phyloP scores from a whole-genome alignment of 2,113 vertebrate species.

The Cathartes aura region DNA sequence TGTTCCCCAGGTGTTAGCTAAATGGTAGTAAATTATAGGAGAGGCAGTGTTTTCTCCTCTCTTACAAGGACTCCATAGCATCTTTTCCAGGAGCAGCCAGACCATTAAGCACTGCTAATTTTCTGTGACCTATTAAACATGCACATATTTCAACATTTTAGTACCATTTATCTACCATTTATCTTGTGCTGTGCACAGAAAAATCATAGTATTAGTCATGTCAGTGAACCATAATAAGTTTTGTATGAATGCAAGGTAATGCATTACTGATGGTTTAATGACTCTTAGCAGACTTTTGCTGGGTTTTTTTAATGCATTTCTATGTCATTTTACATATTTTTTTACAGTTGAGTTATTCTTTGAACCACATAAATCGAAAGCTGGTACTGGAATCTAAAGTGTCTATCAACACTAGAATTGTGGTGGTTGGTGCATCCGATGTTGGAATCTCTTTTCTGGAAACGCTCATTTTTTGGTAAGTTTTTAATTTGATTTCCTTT shows the following conservation, averaged over 20 bases:
- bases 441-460: constrained; percentile 91
- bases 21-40: neutral
- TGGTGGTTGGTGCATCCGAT: constrained; percentile 92
- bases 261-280: neutral
- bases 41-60: neutral
- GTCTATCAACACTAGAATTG: constrained; percentile 85
- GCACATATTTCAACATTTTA: neutral
- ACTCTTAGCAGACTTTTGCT: neutral
- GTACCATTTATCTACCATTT: neutral
- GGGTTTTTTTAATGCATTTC: neutral
- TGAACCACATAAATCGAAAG: constrained; percentile 90
- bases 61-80: neutral
- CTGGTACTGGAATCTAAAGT: constrained; percentile 87
- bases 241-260: neutral
- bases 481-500: neutral
- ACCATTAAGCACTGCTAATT: neutral
- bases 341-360: constrained; percentile 80
- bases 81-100: neutral
- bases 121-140: neutral
- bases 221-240: neutral
- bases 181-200: neutral
- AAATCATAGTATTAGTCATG: neutral
- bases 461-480: constrained; percentile 88
- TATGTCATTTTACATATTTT: neutral
- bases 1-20: neutral